Percentiles rank a stretch among this genome's conserved stretches.
phyloP scores from a whole-genome alignment of 2,113 vertebrate species.

The Charadrius vociferus region DNA sequence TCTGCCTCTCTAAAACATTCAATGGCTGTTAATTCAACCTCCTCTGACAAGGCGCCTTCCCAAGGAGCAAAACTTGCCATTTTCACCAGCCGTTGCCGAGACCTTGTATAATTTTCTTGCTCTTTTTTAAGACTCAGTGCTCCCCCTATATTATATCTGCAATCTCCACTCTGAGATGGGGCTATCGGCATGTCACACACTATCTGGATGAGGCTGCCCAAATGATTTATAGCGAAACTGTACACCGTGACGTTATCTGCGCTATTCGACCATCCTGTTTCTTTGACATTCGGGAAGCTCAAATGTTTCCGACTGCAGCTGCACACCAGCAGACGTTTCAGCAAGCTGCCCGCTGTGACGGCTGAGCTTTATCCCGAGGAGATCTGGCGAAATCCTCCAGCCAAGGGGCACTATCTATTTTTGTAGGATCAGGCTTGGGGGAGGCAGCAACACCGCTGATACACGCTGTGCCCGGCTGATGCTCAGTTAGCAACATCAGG shows the following conservation, averaged over 20 bases:
- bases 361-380: background rate
- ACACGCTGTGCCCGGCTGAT: accelerated
- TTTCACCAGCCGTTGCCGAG: background rate
- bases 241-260: background rate
- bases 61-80: background rate
- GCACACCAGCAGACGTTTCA: background rate
- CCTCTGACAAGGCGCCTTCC: accelerated
- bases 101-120: background rate
- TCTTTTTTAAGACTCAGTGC: background rate
- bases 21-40: background rate
- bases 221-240: background rate
- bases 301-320: background rate
- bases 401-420: background rate
- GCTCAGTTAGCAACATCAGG: background rate
- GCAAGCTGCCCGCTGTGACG: background rate
- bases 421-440: background rate
- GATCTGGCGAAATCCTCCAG: background rate
- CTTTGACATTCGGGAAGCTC: background rate
- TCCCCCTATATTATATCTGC: background rate
- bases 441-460: accelerated
- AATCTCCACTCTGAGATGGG: background rate
- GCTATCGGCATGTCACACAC: accelerated
- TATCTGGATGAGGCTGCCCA: background rate
- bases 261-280: background rate
- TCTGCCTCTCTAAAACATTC: background rate